Evolutionary conservation across 1,140 invertebrate species (phyloP).

Genomic region (Aphidius ervi): DNA sequence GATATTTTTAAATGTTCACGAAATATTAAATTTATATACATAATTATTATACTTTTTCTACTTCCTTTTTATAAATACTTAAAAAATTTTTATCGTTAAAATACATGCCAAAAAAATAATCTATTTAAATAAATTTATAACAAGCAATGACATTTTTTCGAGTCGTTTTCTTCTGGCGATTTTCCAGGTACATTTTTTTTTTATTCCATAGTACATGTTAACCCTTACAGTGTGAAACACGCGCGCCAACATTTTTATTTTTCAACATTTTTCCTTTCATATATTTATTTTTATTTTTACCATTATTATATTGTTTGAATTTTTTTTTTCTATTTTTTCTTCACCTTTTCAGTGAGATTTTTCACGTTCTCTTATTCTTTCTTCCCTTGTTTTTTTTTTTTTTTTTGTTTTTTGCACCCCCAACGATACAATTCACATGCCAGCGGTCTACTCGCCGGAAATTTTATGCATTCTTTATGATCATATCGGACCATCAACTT

Average conservation of each 20-base stretch:
- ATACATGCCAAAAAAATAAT: no score
- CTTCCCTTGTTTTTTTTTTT: background rate
- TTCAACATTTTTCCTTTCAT: background rate
- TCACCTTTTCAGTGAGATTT: background rate
- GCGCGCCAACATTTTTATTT: background rate
- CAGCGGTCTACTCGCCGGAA: conserved; percentile 8
- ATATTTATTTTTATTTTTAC: background rate
- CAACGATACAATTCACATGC: conserved; percentile 9
- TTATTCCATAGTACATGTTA: no score
- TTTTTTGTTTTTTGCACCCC: background rate
- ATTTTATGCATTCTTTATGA: conserved; percentile 22
- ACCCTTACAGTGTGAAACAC: no score
- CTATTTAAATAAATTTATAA: no score
- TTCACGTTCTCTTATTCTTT: background rate
- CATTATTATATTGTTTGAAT: background rate
- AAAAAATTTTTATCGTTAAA: no score
- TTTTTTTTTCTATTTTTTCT: conserved; percentile 2
- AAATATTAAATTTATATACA: no score
- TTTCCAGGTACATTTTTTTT: no score
- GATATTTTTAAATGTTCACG: no score
- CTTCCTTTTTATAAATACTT: no score
- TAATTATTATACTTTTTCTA: no score
- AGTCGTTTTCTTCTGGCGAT: no score
- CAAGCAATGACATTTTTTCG: no score
- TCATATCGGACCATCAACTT: conserved; percentile 13